Evolutionary conservation across 1,140 invertebrate genomes (phyloP).

Genomic region (Harlomillsia oculata): DNA sequence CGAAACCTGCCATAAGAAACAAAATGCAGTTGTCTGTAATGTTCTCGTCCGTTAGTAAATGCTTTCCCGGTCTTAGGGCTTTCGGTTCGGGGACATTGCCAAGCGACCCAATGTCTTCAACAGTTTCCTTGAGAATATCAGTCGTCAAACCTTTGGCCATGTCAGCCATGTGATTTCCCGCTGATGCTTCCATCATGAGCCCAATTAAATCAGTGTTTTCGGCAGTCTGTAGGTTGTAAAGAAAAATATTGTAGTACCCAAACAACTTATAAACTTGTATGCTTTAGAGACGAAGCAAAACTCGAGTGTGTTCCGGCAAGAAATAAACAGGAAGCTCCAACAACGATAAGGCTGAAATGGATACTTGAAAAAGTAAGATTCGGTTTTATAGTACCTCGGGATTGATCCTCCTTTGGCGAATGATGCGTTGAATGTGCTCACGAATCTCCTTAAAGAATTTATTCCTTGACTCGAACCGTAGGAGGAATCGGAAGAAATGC

Average conservation of each 20-base stretch:
- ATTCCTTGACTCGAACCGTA: slow-evolving; percentile 26
- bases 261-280: too few relatives aligned
- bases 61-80: not conserved
- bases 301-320: too few relatives aligned
- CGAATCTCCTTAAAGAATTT: slow-evolving; percentile 30
- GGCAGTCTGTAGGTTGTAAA: too few relatives aligned
- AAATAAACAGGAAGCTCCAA: too few relatives aligned
- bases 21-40: slow-evolving; percentile 33
- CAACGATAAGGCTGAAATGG: not conserved
- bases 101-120: slow-evolving; percentile 2
- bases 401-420: slow-evolving; percentile 11
- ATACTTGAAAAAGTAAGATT: too few relatives aligned
- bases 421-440: slow-evolving; percentile 27
- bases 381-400: slow-evolving; percentile 18
- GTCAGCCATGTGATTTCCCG: slow-evolving; percentile 17
- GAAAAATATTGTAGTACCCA: too few relatives aligned
- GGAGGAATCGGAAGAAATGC: slow-evolving; percentile 29
- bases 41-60: slow-evolving; percentile 14
- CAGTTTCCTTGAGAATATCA: slow-evolving; percentile 28
- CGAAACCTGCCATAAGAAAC: slow-evolving; percentile 33
- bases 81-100: not conserved
- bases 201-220: slow-evolving; percentile 25
- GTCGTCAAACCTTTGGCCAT: slow-evolving; percentile 13
- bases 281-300: too few relatives aligned
- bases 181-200: slow-evolving; percentile 30